Evolutionary conservation across 2,797 vertebrate species (phyloP), one percentile per base, ranked within the genome.

Genomic region (Characodon lateralis): DNA sequence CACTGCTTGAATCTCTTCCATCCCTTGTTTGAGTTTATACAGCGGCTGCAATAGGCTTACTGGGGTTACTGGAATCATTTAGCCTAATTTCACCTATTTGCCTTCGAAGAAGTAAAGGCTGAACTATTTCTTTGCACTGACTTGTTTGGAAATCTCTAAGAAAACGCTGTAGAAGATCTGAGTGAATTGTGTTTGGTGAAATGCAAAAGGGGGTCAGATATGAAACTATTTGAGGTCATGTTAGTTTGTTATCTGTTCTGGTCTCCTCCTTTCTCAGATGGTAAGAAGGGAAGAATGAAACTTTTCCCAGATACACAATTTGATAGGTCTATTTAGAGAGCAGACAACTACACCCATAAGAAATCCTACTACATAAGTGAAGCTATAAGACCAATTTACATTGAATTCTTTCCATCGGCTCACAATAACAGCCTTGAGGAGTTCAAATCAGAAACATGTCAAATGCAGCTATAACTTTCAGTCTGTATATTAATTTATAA

Each of bases 1-100:
- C 91, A 91, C 71, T 0, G 3, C 69, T 77, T 91, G 89, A 89
- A 83, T 86, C 55, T 13, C 24, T 73, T 90, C 92, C 91, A 92
- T 76, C 85, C 88, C 89, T 92, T 92, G 88, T 92, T 85, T 79
- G 43, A 81, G 53, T 83, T 77, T 50, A 74, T 81, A 61, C 71
- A 78, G 79, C 50, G 76, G 85, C 79, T 78, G 70, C 69, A 77
- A 75, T 53, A 43, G 77, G 51, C 41, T 76, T 68, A 28, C 22
- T 58, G 31, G 0, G 13, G 53, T 53, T 3, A 58, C 6, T 68
- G 14, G 58, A 51, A 55, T 56, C 26, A 3, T 61, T 20, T 78
- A 72, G 6, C 58, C 50, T 41, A 20, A 39, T 73, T 61, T 73
- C 12, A 26, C 41, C 39, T 69, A 46, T 69, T 69, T 69, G 22